Conservation (phyloP, 1,140 invertebrate species). For the Drosophila subobscura region DNA sequence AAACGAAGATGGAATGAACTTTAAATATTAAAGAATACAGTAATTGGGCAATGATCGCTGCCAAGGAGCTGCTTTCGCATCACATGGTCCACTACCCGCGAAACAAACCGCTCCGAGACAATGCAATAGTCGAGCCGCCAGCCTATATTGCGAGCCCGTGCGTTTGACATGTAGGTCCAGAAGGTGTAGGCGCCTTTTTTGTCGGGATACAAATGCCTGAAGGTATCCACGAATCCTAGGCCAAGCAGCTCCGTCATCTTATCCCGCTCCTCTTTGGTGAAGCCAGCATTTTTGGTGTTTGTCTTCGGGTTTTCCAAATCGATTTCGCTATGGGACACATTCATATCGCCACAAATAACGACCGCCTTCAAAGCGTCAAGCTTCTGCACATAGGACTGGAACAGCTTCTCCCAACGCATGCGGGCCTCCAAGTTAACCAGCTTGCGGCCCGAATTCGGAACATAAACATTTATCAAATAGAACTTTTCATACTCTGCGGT, state of each 20-base stretch:
- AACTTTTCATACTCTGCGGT: slow-evolving; percentile 97
- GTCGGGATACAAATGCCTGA: slow-evolving; percentile 94
- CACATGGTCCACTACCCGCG: slow-evolving; percentile 91
- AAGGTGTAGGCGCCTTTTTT: slow-evolving; percentile 94
- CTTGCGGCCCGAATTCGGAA: slow-evolving; percentile 90
- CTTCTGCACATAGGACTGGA: slow-evolving; percentile 90
- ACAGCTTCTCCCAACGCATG: slow-evolving; percentile 94
- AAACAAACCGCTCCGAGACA: slow-evolving; percentile 90
- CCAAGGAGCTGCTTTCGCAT: slow-evolving; percentile 90
- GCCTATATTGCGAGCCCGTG: slow-evolving; percentile 94
- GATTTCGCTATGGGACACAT: slow-evolving; percentile 98
- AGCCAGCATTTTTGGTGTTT: slow-evolving; percentile 97
- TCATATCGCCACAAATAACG: slow-evolving; percentile 97
- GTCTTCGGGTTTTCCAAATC: slow-evolving; percentile 97
- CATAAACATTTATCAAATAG: slow-evolving; percentile 91
- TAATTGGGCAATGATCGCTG: slow-evolving; percentile 95
- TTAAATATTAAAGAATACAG: slow-evolving; percentile 87
- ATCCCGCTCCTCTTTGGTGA: slow-evolving; percentile 96
- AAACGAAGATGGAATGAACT: background rate
- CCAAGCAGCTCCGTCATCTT: slow-evolving; percentile 93
- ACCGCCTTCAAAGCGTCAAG: slow-evolving; percentile 96
- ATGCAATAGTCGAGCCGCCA: slow-evolving; percentile 99
- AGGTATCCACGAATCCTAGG: slow-evolving; percentile 94
- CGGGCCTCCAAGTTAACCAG: slow-evolving; percentile 94
- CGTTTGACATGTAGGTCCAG: slow-evolving; percentile 87